A percentile compares a stretch with the other conserved stretches of the same genome.
phyloP scores from a whole-genome alignment of 2,888 invertebrate genomes.

The Seira ritae region DNA sequence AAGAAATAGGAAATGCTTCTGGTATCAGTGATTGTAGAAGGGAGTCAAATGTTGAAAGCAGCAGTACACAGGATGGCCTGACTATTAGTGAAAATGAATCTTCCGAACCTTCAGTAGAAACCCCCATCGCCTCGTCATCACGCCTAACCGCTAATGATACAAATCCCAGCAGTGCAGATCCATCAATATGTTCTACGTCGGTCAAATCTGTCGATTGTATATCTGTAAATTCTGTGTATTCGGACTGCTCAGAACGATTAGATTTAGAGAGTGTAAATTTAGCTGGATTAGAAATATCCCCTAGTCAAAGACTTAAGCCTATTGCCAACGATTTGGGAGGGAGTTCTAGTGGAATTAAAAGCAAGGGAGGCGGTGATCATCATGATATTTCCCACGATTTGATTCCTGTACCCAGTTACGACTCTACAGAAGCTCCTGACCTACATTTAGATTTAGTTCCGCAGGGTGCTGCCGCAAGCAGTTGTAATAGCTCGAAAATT shows the following conservation, averaged over 20 bases:
- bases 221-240: slow-evolving; percentile 68
- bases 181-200: slow-evolving; percentile 60
- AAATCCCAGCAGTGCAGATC: slow-evolving; percentile 22
- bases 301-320: slow-evolving; percentile 67
- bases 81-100: slow-evolving; percentile 53
- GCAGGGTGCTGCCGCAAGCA: neutral
- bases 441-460: slow-evolving; percentile 47
- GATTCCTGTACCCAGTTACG: slow-evolving; percentile 69
- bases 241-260: slow-evolving; percentile 68
- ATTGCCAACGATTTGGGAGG: slow-evolving; percentile 37
- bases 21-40: neutral
- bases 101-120: slow-evolving; percentile 39
- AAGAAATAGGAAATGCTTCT: slow-evolving; percentile 34
- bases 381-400: slow-evolving; percentile 59
- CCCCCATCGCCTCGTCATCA: slow-evolving; percentile 15
- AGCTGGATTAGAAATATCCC: slow-evolving; percentile 59
- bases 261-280: slow-evolving; percentile 64
- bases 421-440: slow-evolving; percentile 37
- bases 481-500: slow-evolving; percentile 46
- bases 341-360: neutral
- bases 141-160: neutral
- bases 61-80: neutral
- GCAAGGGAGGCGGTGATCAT: neutral
- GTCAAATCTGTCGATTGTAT: slow-evolving; percentile 66
- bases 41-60: neutral